Evolutionary conservation across 2,888 invertebrate genomes (phyloP).

Genomic region (Coenonympha arcania): DNA sequence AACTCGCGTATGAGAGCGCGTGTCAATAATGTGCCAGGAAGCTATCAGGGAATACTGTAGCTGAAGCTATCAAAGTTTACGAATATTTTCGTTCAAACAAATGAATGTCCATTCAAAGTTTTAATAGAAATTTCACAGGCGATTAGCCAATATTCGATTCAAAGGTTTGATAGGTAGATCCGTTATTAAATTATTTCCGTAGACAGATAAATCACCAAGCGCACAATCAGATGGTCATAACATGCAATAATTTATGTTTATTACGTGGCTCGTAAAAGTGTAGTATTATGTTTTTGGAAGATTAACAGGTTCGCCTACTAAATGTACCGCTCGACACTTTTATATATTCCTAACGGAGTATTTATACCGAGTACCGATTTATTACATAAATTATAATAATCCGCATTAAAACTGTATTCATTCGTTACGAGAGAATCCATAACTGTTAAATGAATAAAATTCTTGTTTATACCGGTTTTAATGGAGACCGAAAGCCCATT

Average conservation of each 20-base stretch:
- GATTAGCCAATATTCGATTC: too few species aligned
- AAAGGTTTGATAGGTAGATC: too few species aligned
- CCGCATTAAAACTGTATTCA: slow-evolving; percentile 6
- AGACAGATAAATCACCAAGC: background rate
- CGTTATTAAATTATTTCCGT: background rate
- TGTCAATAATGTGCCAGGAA: too few species aligned
- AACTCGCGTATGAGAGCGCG: too few species aligned
- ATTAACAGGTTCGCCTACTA: background rate
- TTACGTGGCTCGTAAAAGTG: background rate
- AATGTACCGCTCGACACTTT: slow-evolving; percentile 6
- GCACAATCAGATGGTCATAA: background rate
- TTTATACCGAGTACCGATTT: slow-evolving; percentile 7
- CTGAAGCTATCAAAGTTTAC: too few species aligned
- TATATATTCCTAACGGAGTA: slow-evolving; percentile 8
- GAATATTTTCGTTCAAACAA: too few species aligned
- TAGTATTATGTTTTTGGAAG: background rate
- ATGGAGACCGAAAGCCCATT: slow-evolving; percentile 8
- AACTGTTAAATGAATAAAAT: slow-evolving; percentile 12
- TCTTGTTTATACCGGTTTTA: slow-evolving; percentile 8
- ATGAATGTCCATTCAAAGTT: too few species aligned
- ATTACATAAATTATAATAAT: slow-evolving; percentile 15
- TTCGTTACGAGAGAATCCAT: slow-evolving; percentile 10
- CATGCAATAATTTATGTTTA: background rate
- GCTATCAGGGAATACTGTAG: too few species aligned
- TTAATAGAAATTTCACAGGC: too few species aligned